phyloP scores from a whole-genome alignment of 1,140 invertebrate genomes.

The Tribolium madens region DNA sequence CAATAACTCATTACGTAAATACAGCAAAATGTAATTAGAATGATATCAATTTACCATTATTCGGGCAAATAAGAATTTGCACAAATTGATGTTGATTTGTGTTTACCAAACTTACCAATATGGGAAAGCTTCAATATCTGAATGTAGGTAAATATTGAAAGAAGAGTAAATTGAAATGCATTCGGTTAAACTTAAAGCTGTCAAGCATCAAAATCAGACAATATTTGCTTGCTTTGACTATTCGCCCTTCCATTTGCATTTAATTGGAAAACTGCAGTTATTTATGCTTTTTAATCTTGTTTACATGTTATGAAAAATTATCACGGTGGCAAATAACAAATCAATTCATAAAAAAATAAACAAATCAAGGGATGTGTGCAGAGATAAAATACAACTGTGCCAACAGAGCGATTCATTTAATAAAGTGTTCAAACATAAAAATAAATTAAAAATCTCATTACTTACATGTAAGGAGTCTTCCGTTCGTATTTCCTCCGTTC shows the following conservation, averaged over 20 bases:
- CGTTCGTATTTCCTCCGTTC: constrained; percentile 70
- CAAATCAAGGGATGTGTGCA: no score
- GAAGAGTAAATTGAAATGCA: neutral
- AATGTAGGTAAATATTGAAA: neutral
- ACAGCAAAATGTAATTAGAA: neutral
- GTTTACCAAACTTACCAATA: neutral
- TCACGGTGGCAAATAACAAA: no score
- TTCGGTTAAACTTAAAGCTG: no score
- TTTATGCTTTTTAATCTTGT: no score
- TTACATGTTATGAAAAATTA: no score
- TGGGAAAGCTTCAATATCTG: neutral
- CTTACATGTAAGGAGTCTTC: constrained; percentile 47
- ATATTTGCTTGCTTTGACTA: neutral
- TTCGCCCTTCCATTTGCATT: neutral
- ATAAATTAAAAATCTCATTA: neutral
- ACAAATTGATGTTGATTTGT: neutral
- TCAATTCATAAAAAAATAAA: no score
- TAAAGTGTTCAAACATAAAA: neutral
- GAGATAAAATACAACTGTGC: no score
- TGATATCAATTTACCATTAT: neutral
- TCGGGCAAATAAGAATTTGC: neutral
- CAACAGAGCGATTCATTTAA: no score
- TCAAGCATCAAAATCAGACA: neutral
- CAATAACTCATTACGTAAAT: neutral
- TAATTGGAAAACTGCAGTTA: neutral